phyloP scores from a whole-genome alignment of 2,797 vertebrate genomes.

The Tachyglossus aculeatus region DNA sequence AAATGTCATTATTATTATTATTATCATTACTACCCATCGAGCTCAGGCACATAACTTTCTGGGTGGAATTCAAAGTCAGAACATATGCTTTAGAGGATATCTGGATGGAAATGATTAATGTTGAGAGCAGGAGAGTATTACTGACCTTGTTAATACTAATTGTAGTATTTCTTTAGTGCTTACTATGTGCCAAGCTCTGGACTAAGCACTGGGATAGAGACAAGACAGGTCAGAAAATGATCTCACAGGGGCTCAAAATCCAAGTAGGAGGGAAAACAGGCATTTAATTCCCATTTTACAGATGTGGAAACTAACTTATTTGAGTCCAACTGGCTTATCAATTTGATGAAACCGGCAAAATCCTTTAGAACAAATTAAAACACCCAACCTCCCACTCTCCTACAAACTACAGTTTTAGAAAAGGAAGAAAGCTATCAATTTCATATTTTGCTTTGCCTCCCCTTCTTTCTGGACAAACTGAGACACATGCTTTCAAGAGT shows the following conservation, averaged over 20 bases:
- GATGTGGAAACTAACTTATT: too few species aligned
- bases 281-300: too few species aligned
- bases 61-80: constrained; percentile 17
- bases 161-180: constrained; percentile 27
- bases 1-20: too few species aligned
- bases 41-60: constrained; percentile 36
- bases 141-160: constrained; percentile 10
- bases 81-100: constrained; percentile 16
- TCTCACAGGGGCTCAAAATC: too few species aligned
- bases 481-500: constrained; percentile 35
- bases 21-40: constrained; percentile 40
- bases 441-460: neutral
- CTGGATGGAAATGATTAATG: constrained; percentile 33
- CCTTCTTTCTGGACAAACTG: constrained; percentile 39
- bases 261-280: too few species aligned
- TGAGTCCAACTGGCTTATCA: too few species aligned
- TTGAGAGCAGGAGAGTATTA: constrained; percentile 20
- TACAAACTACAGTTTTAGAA: constrained; percentile 4
- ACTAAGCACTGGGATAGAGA: too few species aligned
- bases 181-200: constrained; percentile 14
- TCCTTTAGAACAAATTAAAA: too few species aligned
- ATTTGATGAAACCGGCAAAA: too few species aligned
- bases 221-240: too few species aligned
- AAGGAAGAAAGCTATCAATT: constrained; percentile 15
- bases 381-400: neutral